These are phyloP conservation scores for Pachymerium ferrugineum DNA, from an alignment of 2,888 invertebrate species.

Conservation along the genomic window DNA sequence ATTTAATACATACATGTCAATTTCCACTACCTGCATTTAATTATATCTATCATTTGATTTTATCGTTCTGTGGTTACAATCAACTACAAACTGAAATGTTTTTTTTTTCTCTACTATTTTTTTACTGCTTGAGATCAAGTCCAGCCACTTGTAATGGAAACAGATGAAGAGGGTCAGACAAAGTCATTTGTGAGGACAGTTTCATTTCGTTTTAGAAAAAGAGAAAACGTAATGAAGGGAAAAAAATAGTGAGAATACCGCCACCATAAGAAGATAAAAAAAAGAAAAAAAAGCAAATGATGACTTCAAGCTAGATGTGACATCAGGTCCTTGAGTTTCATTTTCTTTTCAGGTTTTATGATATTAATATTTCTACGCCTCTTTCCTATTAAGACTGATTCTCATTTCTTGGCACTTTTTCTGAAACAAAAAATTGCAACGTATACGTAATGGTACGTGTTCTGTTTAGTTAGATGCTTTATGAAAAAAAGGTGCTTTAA, in stretches of 20 bases:
- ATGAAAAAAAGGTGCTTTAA: not conserved
- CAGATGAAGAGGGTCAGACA: conserved; percentile 12
- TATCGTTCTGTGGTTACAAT: no score
- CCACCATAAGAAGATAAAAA: not conserved
- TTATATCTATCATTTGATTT: no score
- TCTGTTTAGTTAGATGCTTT: not conserved
- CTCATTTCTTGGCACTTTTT: not conserved
- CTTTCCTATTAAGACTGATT: conserved; percentile 10
- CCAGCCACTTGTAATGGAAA: not conserved
- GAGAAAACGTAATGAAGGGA: conserved; percentile 9
- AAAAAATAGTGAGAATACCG: conserved; percentile 2
- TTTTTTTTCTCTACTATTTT: not conserved
- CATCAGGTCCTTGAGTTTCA: conserved; percentile 18
- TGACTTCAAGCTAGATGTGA: conserved; percentile 10
- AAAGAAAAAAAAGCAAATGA: not conserved
- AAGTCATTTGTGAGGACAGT: conserved; percentile 21
- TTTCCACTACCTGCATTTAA: no score
- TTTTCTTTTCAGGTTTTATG: conserved; percentile 21
- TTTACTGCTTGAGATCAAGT: not conserved
- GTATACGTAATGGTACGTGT: conserved; percentile 1
- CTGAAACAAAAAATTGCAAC: conserved; percentile 1
- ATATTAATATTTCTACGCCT: conserved; percentile 14
- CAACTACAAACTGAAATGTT: no score
- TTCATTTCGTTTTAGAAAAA: conserved; percentile 21
- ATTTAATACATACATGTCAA: no score